phyloP scores from a whole-genome alignment of 1,140 invertebrate species.

The Leptinotarsa undecemlineata region DNA sequence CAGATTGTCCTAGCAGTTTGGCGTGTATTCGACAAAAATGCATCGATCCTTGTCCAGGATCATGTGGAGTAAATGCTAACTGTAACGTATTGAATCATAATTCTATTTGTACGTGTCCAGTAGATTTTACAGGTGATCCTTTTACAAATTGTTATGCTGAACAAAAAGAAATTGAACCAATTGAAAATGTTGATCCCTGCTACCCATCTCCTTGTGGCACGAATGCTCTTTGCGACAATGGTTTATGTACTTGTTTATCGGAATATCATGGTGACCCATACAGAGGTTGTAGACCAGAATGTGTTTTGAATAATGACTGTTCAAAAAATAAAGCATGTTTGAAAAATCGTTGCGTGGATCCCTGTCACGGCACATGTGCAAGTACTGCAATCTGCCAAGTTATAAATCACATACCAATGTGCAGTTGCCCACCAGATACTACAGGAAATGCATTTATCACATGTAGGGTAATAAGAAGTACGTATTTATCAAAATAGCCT shows the following conservation, averaged over 20 bases:
- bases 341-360: constrained; percentile 72
- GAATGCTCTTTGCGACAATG: constrained; percentile 75
- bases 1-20: constrained; percentile 65
- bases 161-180: constrained; percentile 51
- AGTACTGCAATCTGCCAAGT: constrained; percentile 68
- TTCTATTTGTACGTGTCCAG: constrained; percentile 67
- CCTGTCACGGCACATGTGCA: constrained; percentile 72
- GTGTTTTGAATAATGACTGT: constrained; percentile 71
- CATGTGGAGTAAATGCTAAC: constrained; percentile 67
- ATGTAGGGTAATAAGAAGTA: constrained; percentile 63
- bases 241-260: constrained; percentile 72
- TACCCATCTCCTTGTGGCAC: constrained; percentile 76
- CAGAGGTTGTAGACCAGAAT: constrained; percentile 73
- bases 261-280: constrained; percentile 81
- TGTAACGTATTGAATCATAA: constrained; percentile 69
- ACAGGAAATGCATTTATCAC: constrained; percentile 68
- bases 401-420: constrained; percentile 67
- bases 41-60: constrained; percentile 73
- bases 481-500: constrained; percentile 24
- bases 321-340: constrained; percentile 68
- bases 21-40: constrained; percentile 71
- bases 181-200: constrained; percentile 60
- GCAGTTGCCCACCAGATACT: constrained; percentile 65
- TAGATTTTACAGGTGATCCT: constrained; percentile 72
- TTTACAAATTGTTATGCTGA: constrained; percentile 65